A percentile compares a stretch with the other conserved stretches of the same genome.
Evolutionary conservation across 2,113 vertebrate genomes (phyloP).

Genomic region (Brachyhypopomus gauderio): DNA sequence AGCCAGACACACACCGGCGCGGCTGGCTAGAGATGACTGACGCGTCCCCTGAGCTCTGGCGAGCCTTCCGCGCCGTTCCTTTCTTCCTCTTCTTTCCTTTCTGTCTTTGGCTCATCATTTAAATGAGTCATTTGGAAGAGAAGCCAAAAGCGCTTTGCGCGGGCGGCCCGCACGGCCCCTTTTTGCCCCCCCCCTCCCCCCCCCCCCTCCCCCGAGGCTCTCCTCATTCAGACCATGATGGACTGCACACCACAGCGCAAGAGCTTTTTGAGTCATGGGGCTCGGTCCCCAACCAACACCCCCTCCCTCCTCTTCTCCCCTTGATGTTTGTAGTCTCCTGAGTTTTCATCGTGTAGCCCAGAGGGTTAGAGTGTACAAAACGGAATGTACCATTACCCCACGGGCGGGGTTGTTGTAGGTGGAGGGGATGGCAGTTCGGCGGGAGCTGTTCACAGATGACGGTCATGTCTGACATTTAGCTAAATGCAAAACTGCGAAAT

Average conservation of each 20-base stretch:
- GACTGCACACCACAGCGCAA: conserved; percentile 70
- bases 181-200: not conserved
- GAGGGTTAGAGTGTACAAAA: conserved; percentile 64
- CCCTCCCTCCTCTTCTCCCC: conserved; percentile 53
- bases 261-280: conserved; percentile 64
- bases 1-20: conserved; percentile 45
- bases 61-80: conserved; percentile 42
- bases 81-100: not conserved
- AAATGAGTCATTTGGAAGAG: conserved; percentile 10
- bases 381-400: conserved; percentile 62
- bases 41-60: conserved; percentile 61
- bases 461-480: conserved; percentile 53
- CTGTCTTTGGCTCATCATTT: conserved; percentile 12
- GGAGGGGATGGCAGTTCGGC: not conserved
- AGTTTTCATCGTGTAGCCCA: conserved; percentile 72
- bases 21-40: conserved; percentile 52
- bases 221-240: conserved; percentile 67
- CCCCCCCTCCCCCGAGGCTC: conserved; percentile 62
- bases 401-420: not conserved
- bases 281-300: too few relatives aligned
- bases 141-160: conserved; percentile 22
- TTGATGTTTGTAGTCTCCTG: conserved; percentile 37
- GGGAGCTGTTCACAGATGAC: conserved; percentile 62
- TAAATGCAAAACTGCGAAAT: conserved; percentile 59
- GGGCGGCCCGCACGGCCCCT: not conserved